These are phyloP conservation scores for Porites divaricata DNA, from an alignment of 92 coral and sea anemone genomes.

Conservation along the genomic window DNA sequence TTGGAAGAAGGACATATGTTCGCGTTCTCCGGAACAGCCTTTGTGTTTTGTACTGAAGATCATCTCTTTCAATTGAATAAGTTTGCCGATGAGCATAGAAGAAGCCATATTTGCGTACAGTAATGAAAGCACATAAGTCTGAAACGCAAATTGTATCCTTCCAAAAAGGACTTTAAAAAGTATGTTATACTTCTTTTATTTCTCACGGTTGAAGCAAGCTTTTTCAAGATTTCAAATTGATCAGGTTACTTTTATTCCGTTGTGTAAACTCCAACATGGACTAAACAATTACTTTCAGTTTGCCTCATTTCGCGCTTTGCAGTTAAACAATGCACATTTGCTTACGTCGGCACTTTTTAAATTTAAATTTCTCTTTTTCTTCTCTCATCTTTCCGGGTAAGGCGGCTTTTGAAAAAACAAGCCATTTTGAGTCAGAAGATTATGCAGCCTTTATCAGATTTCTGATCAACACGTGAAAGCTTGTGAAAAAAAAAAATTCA, in stretches of 20 bases:
- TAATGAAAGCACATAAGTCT: neutral
- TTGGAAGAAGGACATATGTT: neutral
- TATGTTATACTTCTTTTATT: neutral
- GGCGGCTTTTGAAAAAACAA: conserved; percentile 7
- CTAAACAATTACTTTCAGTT: neutral
- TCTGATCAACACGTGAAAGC: neutral
- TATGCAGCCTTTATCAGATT: no score
- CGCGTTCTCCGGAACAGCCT: neutral
- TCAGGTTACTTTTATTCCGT: neutral
- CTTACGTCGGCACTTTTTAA: conserved; percentile 31
- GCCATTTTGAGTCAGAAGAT: neutral
- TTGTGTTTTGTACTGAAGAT: conserved; percentile 5
- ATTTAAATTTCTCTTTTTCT: neutral
- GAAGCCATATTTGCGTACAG: neutral
- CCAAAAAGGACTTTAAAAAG: neutral
- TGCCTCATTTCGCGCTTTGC: neutral
- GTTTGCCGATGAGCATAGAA: neutral
- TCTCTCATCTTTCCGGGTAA: neutral
- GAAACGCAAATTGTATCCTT: neutral
- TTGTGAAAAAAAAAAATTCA: neutral
- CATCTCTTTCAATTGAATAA: neutral
- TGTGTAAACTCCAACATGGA: conserved; percentile 2
- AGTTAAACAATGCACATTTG: conserved; percentile 24
- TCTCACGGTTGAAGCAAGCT: neutral
- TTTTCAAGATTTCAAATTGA: neutral